Evolutionary conservation across 2,113 vertebrate genomes (phyloP).

Genomic region (Hippocampus barbouri): DNA sequence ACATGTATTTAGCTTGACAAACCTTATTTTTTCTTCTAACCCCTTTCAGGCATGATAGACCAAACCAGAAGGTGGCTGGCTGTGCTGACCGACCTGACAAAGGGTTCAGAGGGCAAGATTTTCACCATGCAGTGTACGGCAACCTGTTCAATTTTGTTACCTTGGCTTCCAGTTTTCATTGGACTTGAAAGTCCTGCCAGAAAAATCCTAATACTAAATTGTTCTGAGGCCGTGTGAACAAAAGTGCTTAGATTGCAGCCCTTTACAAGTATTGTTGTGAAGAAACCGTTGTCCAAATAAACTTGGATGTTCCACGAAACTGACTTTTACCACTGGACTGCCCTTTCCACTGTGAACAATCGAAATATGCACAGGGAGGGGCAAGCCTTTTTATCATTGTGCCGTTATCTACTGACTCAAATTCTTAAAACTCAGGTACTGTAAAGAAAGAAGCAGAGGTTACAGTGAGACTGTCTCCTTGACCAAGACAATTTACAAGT

Average conservation of each 20-base stretch:
- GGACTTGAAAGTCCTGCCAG: constrained; percentile 12
- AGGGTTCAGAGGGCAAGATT: background rate
- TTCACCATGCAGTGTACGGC: background rate
- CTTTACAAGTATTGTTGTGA: background rate
- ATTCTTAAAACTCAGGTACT: constrained; percentile 64
- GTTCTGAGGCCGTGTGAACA: constrained; percentile 26
- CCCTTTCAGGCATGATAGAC: constrained; percentile 27
- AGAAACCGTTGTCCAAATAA: too few species aligned
- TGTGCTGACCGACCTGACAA: background rate
- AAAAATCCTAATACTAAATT: constrained; percentile 30
- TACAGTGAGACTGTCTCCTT: constrained; percentile 50
- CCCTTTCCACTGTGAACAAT: constrained; percentile 11
- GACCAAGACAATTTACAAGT: constrained; percentile 41
- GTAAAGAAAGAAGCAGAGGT: constrained; percentile 44
- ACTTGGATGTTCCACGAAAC: background rate
- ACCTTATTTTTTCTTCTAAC: background rate
- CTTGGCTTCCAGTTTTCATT: constrained; percentile 17
- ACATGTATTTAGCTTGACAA: background rate
- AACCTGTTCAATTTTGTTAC: constrained; percentile 19
- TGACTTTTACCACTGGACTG: constrained; percentile 45
- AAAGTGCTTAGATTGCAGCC: background rate
- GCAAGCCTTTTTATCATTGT: constrained; percentile 12
- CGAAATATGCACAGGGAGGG: constrained; percentile 19
- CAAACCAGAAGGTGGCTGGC: background rate
- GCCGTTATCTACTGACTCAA: constrained; percentile 14